phyloP scores from a whole-genome alignment of 2,888 invertebrate species.

The Chloroclystis v-ata region DNA sequence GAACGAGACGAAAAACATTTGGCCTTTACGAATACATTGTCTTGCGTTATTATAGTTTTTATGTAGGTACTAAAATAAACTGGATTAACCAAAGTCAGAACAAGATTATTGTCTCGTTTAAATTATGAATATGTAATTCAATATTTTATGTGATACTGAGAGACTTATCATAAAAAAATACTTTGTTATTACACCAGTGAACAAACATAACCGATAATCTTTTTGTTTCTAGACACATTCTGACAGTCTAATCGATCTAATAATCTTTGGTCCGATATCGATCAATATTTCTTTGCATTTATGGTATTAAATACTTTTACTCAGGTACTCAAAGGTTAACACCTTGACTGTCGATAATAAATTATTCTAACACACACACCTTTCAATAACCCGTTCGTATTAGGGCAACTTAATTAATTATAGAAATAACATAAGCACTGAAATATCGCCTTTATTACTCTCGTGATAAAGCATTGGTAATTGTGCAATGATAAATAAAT shows the following conservation, averaged over 20 bases:
- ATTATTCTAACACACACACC: constrained; percentile 1
- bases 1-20: constrained; percentile 19
- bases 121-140: too few relatives aligned
- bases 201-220: too few relatives aligned
- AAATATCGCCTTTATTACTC: constrained; percentile 15
- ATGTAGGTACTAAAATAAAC: too few relatives aligned
- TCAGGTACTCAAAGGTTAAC: not conserved
- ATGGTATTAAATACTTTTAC: not conserved
- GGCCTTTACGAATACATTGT: constrained; percentile 16
- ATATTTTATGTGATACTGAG: too few relatives aligned
- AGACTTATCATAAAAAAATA: too few relatives aligned
- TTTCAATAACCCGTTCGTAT: constrained; percentile 8
- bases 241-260: too few relatives aligned
- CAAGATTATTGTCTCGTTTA: too few relatives aligned
- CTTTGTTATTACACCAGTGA: too few relatives aligned
- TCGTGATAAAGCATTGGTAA: constrained; percentile 12
- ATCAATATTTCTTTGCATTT: too few relatives aligned
- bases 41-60: not conserved
- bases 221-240: too few relatives aligned
- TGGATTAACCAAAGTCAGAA: too few relatives aligned
- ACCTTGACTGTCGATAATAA: not conserved
- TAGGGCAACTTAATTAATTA: constrained; percentile 6
- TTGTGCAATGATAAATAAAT: constrained; percentile 14
- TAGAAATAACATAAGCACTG: constrained; percentile 15
- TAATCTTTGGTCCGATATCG: too few relatives aligned